phyloP scores from a whole-genome alignment of 2,797 vertebrate species.

The Sebastiscus albofasciatus region DNA sequence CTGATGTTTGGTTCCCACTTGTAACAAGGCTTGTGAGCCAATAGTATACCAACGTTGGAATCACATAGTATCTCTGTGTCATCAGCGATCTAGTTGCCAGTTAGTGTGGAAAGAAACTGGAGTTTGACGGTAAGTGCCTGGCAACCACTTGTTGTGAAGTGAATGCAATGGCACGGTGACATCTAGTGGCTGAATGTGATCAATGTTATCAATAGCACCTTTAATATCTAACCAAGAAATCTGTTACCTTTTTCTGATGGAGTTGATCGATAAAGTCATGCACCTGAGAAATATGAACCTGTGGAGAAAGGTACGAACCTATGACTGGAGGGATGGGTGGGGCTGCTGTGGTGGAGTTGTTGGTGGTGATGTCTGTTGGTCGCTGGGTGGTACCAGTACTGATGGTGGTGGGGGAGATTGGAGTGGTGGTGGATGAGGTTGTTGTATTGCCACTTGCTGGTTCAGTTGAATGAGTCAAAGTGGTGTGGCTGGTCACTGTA shows the following conservation, averaged over 20 bases:
- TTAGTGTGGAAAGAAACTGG: too few relatives aligned
- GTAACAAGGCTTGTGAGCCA: too few relatives aligned
- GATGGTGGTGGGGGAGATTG: not conserved
- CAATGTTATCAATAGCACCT: too few relatives aligned
- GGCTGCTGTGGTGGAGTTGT: conserved; percentile 12
- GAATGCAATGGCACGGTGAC: too few relatives aligned
- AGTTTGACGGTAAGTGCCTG: too few relatives aligned
- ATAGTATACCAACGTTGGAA: too few relatives aligned
- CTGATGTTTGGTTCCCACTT: too few relatives aligned
- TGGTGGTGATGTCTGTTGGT: not conserved
- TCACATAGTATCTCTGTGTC: too few relatives aligned
- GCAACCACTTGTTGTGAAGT: too few relatives aligned
- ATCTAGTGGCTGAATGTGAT: too few relatives aligned
- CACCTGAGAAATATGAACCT: not conserved
- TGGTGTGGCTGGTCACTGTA: not conserved
- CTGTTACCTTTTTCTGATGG: not conserved
- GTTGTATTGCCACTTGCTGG: not conserved
- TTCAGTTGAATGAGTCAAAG: not conserved
- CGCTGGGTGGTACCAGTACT: not conserved
- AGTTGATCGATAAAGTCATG: not conserved
- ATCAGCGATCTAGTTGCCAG: too few relatives aligned
- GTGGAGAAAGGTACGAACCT: conserved; percentile 44
- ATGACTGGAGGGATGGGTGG: conserved; percentile 20
- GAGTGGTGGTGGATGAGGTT: not conserved
- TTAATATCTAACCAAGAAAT: not conserved